Percentiles rank a stretch among this genome's conserved stretches.
These are phyloP conservation scores for Sycon ciliatum DNA, from an alignment of 37 sponge, comb jelly and placozoan species.

Conservation along the genomic window DNA sequence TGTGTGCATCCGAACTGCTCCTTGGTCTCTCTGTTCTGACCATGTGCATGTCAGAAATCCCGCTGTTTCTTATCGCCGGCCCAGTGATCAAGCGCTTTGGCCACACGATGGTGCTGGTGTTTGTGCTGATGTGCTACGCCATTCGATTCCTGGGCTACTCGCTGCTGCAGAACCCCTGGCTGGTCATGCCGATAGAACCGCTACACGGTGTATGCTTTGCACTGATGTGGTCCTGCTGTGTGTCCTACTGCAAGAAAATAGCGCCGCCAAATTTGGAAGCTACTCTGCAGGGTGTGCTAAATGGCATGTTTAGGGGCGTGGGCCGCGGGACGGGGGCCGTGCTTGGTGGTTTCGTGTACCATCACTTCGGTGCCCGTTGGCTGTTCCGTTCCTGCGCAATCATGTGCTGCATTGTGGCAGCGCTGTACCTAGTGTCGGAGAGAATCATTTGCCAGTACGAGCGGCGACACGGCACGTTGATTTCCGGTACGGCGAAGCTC, in stretches of 20 bases:
- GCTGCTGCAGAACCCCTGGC: background rate
- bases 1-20: background rate
- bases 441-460: too few species aligned
- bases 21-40: background rate
- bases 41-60: background rate
- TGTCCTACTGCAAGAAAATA: background rate
- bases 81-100: background rate
- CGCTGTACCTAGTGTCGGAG: too few species aligned
- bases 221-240: background rate
- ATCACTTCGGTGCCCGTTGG: background rate
- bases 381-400: background rate
- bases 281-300: background rate
- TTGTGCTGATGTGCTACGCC: background rate
- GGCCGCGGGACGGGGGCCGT: background rate
- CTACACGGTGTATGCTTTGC: constrained; percentile 18
- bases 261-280: background rate
- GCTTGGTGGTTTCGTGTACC: background rate
- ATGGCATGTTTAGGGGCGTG: background rate
- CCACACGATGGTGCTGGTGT: background rate
- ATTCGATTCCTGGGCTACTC: background rate
- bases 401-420: background rate
- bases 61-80: background rate
- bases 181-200: background rate
- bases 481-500: too few species aligned
- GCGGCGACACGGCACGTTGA: too few species aligned